Percentiles rank a stretch among this genome's conserved stretches.
Evolutionary conservation across 2,113 vertebrate genomes (phyloP).

Genomic region (Shinisaurus crocodilurus): DNA sequence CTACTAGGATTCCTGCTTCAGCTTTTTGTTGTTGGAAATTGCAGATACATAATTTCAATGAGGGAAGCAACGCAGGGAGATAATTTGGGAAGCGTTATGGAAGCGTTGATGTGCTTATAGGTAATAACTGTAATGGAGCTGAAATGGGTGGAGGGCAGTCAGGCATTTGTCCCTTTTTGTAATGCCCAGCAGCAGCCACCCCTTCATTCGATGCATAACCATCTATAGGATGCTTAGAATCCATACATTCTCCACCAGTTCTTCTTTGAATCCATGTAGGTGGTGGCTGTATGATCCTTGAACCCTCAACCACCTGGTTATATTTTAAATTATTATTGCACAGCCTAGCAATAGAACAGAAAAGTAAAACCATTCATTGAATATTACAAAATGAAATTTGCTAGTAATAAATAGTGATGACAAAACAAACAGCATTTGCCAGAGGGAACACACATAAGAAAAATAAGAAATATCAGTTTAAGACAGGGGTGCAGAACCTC

Average conservation of each 20-base stretch:
- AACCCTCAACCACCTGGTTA: neutral
- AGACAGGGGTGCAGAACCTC: too few species aligned
- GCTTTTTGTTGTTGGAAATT: neutral
- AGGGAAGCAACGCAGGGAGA: neutral
- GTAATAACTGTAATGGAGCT: neutral
- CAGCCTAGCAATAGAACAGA: neutral
- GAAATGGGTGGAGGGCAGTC: neutral
- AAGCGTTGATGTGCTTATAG: neutral
- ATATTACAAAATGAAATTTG: neutral
- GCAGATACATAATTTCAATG: neutral
- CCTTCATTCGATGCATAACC: neutral
- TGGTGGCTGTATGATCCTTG: neutral
- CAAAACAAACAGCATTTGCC: neutral
- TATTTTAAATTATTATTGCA: neutral
- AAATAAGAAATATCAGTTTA: neutral
- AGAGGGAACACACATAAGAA: neutral
- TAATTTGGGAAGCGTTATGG: neutral
- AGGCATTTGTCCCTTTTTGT: neutral
- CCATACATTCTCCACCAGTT: neutral
- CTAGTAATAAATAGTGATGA: constrained; percentile 7
- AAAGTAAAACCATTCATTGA: neutral
- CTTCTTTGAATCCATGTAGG: neutral
- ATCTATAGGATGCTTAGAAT: neutral
- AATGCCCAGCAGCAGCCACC: neutral
- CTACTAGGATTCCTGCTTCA: neutral